These are phyloP conservation scores for Chelon labrosus DNA, from an alignment of 2,797 vertebrate species.

Conservation along the genomic window DNA sequence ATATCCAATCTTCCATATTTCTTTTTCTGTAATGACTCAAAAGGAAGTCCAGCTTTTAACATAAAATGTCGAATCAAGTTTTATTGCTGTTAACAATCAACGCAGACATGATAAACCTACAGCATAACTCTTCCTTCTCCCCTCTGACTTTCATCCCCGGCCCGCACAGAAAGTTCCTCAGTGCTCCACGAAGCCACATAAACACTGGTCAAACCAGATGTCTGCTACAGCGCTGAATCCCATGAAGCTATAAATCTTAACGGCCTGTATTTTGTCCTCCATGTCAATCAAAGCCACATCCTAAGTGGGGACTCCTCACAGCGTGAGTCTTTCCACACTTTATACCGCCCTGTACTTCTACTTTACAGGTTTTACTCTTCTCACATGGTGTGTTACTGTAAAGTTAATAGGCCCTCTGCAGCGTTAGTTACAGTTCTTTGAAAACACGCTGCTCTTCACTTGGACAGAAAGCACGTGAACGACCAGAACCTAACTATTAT, in stretches of 20 bases:
- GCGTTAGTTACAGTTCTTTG: conserved; percentile 52
- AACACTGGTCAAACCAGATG: conserved; percentile 77
- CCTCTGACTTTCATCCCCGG: conserved; percentile 46
- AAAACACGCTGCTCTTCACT: conserved; percentile 66
- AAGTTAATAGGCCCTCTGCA: conserved; percentile 76
- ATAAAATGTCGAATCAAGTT: conserved; percentile 28
- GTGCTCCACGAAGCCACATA: conserved; percentile 67
- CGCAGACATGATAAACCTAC: conserved; percentile 46
- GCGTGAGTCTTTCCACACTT: conserved; percentile 62
- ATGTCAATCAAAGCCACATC: conserved; percentile 79
- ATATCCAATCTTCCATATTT: conserved; percentile 1
- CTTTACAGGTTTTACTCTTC: conserved; percentile 67
- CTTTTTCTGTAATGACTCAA: conserved; percentile 6
- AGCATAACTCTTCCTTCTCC: conserved; percentile 47
- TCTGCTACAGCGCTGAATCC: conserved; percentile 58
- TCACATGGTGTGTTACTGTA: conserved; percentile 65
- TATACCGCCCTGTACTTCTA: conserved; percentile 46
- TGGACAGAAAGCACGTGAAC: conserved; percentile 52
- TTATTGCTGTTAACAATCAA: conserved; percentile 37
- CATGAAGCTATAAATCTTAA: conserved; percentile 67
- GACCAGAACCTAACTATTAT: conserved; percentile 68
- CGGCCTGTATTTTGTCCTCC: conserved; percentile 54
- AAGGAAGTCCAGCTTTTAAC: conserved; percentile 2
- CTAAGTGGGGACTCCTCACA: conserved; percentile 66
- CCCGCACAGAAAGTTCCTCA: conserved; percentile 62